phyloP scores from a whole-genome alignment of 1,140 invertebrate genomes.

The Zaprionus gabonicus region DNA sequence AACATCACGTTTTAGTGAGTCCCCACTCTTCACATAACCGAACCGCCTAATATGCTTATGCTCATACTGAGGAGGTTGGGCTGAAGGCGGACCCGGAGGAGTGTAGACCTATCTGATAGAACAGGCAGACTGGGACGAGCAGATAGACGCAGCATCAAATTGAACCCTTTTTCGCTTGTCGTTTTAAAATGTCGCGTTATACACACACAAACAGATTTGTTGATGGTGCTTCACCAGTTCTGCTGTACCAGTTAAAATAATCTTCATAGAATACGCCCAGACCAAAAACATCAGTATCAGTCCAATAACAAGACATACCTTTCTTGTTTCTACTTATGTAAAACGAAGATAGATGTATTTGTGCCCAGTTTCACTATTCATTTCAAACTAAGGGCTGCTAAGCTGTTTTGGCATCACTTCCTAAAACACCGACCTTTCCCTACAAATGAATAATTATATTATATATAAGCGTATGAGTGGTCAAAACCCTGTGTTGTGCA shows the following conservation, averaged over 20 bases:
- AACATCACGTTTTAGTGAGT: constrained; percentile 80
- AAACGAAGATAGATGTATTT: too few relatives aligned
- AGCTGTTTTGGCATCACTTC: not conserved
- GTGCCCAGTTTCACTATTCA: too few relatives aligned
- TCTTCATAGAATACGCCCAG: not conserved
- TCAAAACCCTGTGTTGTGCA: not conserved
- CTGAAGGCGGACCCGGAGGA: constrained; percentile 20
- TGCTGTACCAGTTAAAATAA: not conserved
- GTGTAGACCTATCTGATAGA: not conserved
- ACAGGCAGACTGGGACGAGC: constrained; percentile 16
- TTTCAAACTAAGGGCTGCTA: not conserved
- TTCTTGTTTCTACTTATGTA: too few relatives aligned
- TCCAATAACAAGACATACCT: too few relatives aligned
- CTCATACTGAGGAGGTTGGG: constrained; percentile 28
- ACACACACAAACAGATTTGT: constrained; percentile 5
- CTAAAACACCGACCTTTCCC: not conserved
- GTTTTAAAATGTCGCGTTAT: constrained; percentile 18
- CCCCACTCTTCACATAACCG: constrained; percentile 26
- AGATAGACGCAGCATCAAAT: constrained; percentile 46
- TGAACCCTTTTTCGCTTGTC: constrained; percentile 66
- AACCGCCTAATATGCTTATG: constrained; percentile 75
- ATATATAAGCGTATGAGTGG: not conserved
- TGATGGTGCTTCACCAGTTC: not conserved
- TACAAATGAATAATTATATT: not conserved
- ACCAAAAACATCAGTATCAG: too few relatives aligned